A percentile compares a stretch with the other conserved stretches of the same genome.
These are phyloP conservation scores for Steinernema hermaphroditum DNA, from an alignment of 2,888 invertebrate species.

Conservation along the genomic window DNA sequence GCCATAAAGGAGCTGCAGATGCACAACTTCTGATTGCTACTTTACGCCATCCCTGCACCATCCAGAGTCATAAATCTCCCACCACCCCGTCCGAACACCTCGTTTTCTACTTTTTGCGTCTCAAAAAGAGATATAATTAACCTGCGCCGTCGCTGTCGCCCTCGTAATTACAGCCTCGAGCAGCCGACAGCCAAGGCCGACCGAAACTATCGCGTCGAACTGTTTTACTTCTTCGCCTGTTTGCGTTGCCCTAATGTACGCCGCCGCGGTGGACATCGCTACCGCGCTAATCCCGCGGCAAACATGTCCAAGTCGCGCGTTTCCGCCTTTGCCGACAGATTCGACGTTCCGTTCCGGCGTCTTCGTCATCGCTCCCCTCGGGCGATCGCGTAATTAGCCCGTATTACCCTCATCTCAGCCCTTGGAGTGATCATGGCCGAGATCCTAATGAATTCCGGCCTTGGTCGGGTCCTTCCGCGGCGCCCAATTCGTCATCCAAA, in stretches of 20 bases:
- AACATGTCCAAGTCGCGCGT: not conserved
- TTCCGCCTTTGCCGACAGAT: not conserved
- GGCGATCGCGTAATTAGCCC: conserved; percentile 22
- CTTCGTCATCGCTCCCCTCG: not conserved
- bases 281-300: conserved; percentile 17
- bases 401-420: not conserved
- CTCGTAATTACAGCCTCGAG: conserved; percentile 9
- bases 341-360: not conserved
- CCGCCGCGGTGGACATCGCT: conserved; percentile 8
- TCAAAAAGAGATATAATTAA: conserved; percentile 8
- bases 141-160: not conserved
- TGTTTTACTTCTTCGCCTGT: not conserved
- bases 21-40: no score
- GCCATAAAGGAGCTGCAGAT: no score
- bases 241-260: conserved; percentile 12
- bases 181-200: conserved; percentile 10
- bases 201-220: not conserved
- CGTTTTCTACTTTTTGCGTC: not conserved
- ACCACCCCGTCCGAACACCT: not conserved
- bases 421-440: not conserved
- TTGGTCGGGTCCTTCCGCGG: not conserved
- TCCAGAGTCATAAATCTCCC: not conserved
- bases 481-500: conserved; percentile 13
- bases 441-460: conserved; percentile 15
- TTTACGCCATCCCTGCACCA: conserved; percentile 88